Evolutionary conservation across 2,888 invertebrate species (phyloP), one percentile per base, ranked within the genome.

Genomic region (Conchocele bisecta): DNA sequence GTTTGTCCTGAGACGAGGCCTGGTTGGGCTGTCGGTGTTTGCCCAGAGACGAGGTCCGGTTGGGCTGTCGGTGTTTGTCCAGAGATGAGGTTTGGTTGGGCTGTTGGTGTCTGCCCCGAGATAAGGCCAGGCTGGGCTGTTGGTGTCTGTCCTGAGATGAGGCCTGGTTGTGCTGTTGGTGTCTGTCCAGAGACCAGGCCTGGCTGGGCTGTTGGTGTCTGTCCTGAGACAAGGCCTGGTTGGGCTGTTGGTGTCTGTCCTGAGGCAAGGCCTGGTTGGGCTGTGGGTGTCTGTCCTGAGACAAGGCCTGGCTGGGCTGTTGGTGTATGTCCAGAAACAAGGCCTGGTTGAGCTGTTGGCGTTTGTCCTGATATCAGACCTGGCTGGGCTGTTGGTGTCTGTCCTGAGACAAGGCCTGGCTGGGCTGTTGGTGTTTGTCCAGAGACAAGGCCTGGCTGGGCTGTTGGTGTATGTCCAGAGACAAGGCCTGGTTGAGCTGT

Each of bases 131-230:
- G 60, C 46, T 39, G 24, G 4, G 60, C 50, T 42, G 74, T 64
- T 37, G 64, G 68, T 56, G 68, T 35, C 7, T 51, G 29, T n/a
- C 60, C 42, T 42, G 71, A 29, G n/a, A 33, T 9, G 13, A 57
- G 90, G 11, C 54, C 56, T 64, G 73, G 73, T 20, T 53, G 39
- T 5, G 73, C 57, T 41, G 70, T 65, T 56, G 74, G 65, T 42
- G 63, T 37, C 26, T 54, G 28, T n/a, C 53, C 41, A 35, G 56
- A 24, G 3, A 50, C 50, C 29, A 5, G 6, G 13, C 31, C 51
- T 6, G 51, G 51, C n/a, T 50, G 15, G 0, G 37, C 17, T 50
- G 74, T 63, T 42, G 69, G 63, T 37, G 66, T 39, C 24, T 57
- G 48, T 17, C 58, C 53, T 17, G 59, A 11, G 11, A 35, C 11